Evolutionary conservation across 2,113 vertebrate species (phyloP).

Genomic region (Galeopterus variegatus): DNA sequence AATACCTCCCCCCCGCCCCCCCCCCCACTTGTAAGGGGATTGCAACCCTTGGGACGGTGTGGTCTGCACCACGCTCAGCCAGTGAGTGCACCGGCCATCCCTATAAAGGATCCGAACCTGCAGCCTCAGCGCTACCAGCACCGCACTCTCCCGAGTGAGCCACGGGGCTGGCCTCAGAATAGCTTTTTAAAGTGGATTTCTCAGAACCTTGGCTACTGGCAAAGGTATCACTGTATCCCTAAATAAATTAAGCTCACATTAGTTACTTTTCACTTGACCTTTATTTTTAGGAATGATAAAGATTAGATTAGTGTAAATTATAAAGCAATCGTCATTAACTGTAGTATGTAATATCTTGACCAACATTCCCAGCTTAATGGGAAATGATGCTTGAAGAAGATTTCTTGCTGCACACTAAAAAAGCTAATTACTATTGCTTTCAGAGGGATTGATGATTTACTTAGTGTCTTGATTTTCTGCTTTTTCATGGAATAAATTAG

Average conservation of each 20-base stretch:
- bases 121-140: too few relatives aligned
- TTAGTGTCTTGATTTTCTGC: neutral
- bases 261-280: neutral
- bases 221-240: neutral
- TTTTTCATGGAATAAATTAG: slow-evolving; percentile 22
- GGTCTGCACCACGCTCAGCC: too few relatives aligned
- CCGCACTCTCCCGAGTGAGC: too few relatives aligned
- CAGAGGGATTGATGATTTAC: neutral
- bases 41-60: too few relatives aligned
- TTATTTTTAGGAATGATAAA: neutral
- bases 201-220: neutral
- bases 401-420: neutral
- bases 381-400: neutral
- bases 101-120: too few relatives aligned
- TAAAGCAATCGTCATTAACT: neutral
- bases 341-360: neutral
- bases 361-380: neutral
- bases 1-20: neutral
- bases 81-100: too few relatives aligned
- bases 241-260: slow-evolving; percentile 21
- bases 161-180: neutral
- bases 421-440: slow-evolving; percentile 30
- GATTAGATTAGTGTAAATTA: neutral
- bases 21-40: too few relatives aligned
- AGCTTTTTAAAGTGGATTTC: neutral